These are phyloP conservation scores for Callocephalon fimbriatum DNA, from an alignment of 2,113 vertebrate species.

Conservation along the genomic window DNA sequence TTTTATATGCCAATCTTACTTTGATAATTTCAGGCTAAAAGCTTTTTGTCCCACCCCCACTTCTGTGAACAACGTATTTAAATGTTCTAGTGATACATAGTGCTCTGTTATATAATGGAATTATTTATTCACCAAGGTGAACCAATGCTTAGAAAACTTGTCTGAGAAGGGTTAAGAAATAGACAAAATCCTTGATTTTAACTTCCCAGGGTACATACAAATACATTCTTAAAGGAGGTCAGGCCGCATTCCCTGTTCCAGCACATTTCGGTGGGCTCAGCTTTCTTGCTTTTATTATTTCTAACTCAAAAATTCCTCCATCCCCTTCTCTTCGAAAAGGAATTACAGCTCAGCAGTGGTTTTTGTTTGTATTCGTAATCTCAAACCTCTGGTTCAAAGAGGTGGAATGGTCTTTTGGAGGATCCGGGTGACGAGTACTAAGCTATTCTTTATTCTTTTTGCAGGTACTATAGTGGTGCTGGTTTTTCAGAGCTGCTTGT, in stretches of 20 bases:
- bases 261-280: not conserved
- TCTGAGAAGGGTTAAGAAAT: not conserved
- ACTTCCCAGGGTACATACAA: not conserved
- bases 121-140: not conserved
- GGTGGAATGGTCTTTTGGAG: not conserved
- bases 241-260: not conserved
- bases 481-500: not conserved
- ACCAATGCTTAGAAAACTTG: not conserved
- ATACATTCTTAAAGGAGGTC: not conserved
- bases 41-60: not conserved
- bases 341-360: not conserved
- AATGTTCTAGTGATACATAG: fast-evolving
- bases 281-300: not conserved
- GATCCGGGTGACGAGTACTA: too few species aligned
- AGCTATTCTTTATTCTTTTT: not conserved
- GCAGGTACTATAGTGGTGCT: not conserved
- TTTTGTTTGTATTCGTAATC: not conserved
- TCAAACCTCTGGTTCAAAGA: not conserved
- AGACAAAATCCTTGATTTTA: not conserved
- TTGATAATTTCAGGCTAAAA: not conserved
- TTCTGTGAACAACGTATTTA: not conserved
- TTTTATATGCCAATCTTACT: not conserved
- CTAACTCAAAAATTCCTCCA: not conserved
- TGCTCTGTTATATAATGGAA: not conserved
- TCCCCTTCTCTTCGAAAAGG: not conserved